These are phyloP conservation scores for Melanostoma scalare DNA, from an alignment of 2,888 invertebrate genomes.

Conservation along the genomic window DNA sequence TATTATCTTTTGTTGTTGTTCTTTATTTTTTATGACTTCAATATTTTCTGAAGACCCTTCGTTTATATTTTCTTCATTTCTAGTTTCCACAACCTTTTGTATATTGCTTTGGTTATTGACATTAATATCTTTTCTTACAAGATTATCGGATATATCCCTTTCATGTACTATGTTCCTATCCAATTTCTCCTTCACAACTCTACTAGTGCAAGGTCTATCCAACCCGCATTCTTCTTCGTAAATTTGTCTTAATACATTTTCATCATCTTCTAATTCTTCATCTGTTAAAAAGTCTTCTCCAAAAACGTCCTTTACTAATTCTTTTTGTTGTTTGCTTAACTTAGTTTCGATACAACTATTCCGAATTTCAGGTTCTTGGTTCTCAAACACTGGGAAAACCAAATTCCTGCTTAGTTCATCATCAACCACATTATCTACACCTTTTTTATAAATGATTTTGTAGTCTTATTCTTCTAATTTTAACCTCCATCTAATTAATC, in stretches of 20 bases:
- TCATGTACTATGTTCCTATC: neutral
- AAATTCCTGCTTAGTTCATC: conserved; percentile 29
- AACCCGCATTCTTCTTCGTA: conserved; percentile 11
- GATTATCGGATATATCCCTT: conserved; percentile 3
- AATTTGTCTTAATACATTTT: neutral
- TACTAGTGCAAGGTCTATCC: neutral
- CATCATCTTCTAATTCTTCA: conserved; percentile 6
- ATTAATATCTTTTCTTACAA: neutral
- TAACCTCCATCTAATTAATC: conserved; percentile 25
- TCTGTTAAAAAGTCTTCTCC: conserved; percentile 15
- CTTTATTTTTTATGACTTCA: conserved; percentile 1
- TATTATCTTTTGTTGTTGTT: neutral
- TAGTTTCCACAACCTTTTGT: neutral
- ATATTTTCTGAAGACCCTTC: neutral
- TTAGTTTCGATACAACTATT: neutral
- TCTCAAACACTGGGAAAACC: neutral
- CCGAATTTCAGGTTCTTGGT: neutral
- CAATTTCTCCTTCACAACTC: neutral
- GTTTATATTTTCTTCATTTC: neutral
- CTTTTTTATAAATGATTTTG: conserved; percentile 2
- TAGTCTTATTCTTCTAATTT: conserved; percentile 9
- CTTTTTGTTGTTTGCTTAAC: neutral
- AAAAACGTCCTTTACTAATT: conserved; percentile 13
- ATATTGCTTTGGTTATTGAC: neutral
- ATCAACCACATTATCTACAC: conserved; percentile 20